Evolutionary conservation across 2,888 invertebrate genomes (phyloP).

Genomic region (Hydroisotoma schaefferi): DNA sequence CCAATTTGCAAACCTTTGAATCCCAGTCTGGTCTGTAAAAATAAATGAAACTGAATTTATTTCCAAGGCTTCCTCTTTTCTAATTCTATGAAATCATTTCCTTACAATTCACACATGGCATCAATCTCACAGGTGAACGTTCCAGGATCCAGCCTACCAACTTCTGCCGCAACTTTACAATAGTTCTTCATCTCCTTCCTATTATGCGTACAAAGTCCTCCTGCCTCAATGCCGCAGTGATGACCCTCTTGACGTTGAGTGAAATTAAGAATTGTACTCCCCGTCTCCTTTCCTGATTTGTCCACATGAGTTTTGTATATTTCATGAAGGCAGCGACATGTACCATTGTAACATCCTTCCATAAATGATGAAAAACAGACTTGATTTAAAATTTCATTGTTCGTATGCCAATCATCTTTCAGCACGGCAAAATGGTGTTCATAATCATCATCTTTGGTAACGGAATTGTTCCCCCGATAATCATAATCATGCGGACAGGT

Average conservation of each 20-base stretch:
- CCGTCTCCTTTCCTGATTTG: too few relatives aligned
- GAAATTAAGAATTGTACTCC: background rate
- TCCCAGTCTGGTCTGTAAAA: background rate
- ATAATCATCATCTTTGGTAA: too few relatives aligned
- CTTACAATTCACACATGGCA: background rate
- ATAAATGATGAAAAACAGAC: background rate
- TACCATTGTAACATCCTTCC: background rate
- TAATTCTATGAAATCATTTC: background rate
- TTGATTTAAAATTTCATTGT: background rate
- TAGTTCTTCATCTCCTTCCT: background rate
- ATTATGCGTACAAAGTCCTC: background rate
- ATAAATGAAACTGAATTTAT: constrained; percentile 1
- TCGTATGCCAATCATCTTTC: background rate
- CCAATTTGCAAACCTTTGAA: background rate
- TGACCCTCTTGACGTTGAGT: background rate
- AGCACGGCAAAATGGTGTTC: background rate
- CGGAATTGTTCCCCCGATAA: too few relatives aligned
- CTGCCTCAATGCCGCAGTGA: background rate
- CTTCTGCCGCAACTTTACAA: too few relatives aligned
- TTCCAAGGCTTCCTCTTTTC: too few relatives aligned
- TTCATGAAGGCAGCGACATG: background rate
- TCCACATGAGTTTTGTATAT: background rate
- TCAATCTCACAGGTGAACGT: background rate
- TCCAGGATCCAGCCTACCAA: too few relatives aligned
- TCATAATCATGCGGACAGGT: background rate